phyloP scores from a whole-genome alignment of 2,797 vertebrate genomes.

The Spizella passerina region DNA sequence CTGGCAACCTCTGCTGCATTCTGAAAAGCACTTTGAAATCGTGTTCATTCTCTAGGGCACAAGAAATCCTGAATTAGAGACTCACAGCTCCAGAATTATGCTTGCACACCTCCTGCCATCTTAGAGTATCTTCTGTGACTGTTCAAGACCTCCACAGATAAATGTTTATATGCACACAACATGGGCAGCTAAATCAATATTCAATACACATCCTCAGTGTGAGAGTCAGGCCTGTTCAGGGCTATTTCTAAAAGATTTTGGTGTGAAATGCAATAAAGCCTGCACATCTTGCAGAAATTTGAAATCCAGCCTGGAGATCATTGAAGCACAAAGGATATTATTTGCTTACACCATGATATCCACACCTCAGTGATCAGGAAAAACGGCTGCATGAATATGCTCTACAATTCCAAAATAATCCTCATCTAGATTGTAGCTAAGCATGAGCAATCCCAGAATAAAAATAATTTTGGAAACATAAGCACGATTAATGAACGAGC shows the following conservation, averaged over 20 bases:
- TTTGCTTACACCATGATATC: slow-evolving; percentile 56
- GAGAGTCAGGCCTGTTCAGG: not conserved
- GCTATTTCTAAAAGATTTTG: not conserved
- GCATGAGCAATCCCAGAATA: not conserved
- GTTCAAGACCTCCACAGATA: not conserved
- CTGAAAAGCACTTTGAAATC: not conserved
- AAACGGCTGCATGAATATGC: not conserved
- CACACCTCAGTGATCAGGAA: slow-evolving; percentile 32
- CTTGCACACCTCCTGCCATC: not conserved
- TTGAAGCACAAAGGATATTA: slow-evolving; percentile 36
- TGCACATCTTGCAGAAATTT: slow-evolving; percentile 35
- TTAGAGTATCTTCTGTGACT: not conserved
- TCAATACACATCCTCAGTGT: not conserved
- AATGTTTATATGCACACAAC: not conserved
- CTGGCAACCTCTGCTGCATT: not conserved
- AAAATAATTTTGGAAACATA: not conserved
- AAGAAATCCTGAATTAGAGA: not conserved
- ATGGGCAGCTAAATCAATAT: not conserved
- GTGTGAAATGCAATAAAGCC: slow-evolving; percentile 26
- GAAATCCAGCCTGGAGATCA: slow-evolving; percentile 25
- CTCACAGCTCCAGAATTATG: not conserved
- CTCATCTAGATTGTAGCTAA: not conserved
- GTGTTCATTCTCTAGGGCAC: not conserved
- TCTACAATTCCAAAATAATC: slow-evolving; percentile 24
- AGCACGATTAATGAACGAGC: not conserved